Evolutionary conservation across 2,888 invertebrate species (phyloP).

Genomic region (Orthosia cruda): DNA sequence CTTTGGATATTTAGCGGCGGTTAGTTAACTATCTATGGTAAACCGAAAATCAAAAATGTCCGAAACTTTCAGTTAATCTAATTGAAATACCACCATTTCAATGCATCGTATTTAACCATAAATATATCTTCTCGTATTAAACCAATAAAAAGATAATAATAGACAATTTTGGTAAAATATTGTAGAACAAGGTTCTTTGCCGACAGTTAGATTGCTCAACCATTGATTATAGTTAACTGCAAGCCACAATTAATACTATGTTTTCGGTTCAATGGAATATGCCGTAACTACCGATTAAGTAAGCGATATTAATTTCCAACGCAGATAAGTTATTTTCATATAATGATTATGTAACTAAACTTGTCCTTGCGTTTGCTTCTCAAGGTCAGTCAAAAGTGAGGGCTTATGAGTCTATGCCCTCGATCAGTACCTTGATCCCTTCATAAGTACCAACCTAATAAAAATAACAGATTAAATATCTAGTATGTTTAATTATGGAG

Average conservation of each 20-base stretch:
- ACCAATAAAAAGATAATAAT: constrained; percentile 2
- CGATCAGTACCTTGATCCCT: not conserved
- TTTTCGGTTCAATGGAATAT: constrained; percentile 27
- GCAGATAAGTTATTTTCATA: constrained; percentile 13
- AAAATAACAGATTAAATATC: not conserved
- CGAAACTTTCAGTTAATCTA: not conserved
- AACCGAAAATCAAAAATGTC: not conserved
- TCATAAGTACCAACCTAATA: not conserved
- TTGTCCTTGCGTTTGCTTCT: constrained; percentile 1
- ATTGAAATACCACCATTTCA: not conserved
- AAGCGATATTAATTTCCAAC: constrained; percentile 4
- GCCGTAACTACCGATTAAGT: constrained; percentile 16
- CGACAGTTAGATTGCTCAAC: constrained; percentile 31
- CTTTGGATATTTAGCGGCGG: not conserved
- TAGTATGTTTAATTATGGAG: not conserved
- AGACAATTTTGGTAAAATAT: constrained; percentile 12
- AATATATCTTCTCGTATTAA: not conserved
- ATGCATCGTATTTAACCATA: not conserved
- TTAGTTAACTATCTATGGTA: not conserved
- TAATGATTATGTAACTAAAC: not conserved
- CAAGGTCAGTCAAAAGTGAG: not conserved
- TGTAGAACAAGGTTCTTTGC: constrained; percentile 34
- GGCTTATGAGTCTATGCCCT: constrained; percentile 2
- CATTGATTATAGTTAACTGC: constrained; percentile 12
- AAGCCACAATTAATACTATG: constrained; percentile 17